Evolutionary conservation across 1,140 invertebrate species (phyloP).

Genomic region (Chrysoperla carnea): DNA sequence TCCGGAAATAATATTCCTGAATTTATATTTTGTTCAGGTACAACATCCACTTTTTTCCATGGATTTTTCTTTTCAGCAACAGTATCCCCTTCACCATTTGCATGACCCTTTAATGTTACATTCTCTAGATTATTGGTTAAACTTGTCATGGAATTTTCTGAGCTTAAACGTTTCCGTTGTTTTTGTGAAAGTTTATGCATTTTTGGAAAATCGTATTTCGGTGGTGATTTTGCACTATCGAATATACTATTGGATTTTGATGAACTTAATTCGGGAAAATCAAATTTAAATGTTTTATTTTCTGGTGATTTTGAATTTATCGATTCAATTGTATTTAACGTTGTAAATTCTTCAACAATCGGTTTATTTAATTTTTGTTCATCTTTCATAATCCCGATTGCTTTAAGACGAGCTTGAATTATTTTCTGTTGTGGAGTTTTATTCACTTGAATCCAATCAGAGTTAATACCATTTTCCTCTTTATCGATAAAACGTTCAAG

Average conservation of each 20-base stretch:
- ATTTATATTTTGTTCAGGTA: background rate
- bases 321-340: background rate
- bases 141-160: constrained; percentile 10
- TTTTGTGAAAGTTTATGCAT: constrained; percentile 36
- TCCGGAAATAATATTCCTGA: constrained; percentile 25
- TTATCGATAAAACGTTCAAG: too few species aligned
- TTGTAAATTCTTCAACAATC: background rate
- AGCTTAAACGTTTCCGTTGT: constrained; percentile 32
- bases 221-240: constrained; percentile 5
- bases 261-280: constrained; percentile 10
- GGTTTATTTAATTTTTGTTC: constrained; percentile 12
- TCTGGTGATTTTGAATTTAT: background rate
- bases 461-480: too few species aligned
- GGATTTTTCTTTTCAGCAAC: constrained; percentile 16
- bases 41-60: constrained; percentile 14
- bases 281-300: constrained; percentile 3
- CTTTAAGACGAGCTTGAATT: constrained; percentile 28
- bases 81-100: background rate
- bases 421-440: constrained; percentile 17
- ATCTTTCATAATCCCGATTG: constrained; percentile 23
- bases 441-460: constrained; percentile 8
- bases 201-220: constrained; percentile 10
- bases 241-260: constrained; percentile 1
- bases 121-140: background rate
- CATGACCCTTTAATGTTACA: too few species aligned